phyloP scores from a whole-genome alignment of 1,140 invertebrate species.

The Neocloeon triangulifer region DNA sequence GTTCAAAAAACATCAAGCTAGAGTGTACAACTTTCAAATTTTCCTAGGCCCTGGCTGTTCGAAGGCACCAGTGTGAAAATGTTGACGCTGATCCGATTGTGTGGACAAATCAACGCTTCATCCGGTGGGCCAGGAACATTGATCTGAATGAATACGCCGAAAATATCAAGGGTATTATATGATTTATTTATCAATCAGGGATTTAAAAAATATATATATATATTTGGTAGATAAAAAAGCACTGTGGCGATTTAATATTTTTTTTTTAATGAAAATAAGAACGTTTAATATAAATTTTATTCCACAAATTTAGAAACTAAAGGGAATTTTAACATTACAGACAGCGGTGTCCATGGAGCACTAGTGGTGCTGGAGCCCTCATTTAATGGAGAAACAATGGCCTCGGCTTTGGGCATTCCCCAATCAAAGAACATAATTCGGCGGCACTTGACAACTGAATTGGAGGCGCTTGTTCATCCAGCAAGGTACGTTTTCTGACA shows the following conservation, averaged over 20 bases:
- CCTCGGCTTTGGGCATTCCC: conserved; percentile 75
- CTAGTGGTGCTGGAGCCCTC: conserved; percentile 78
- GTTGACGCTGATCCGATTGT: conserved; percentile 75
- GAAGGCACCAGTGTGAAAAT: conserved; percentile 67
- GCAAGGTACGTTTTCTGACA: conserved; percentile 70
- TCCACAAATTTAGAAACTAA: not conserved
- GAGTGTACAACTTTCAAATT: conserved; percentile 2
- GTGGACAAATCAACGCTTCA: conserved; percentile 85
- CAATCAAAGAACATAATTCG: conserved; percentile 82
- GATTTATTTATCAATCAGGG: not conserved
- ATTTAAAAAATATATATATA: not conserved
- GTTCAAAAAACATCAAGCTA: not conserved
- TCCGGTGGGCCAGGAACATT: conserved; percentile 78
- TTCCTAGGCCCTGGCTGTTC: conserved; percentile 54
- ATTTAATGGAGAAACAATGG: conserved; percentile 84
- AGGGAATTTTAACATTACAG: conserved; percentile 20
- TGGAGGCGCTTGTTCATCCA: conserved; percentile 70
- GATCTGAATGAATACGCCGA: conserved; percentile 84
- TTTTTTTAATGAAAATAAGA: not conserved
- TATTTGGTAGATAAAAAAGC: too few species aligned
- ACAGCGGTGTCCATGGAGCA: conserved; percentile 82
- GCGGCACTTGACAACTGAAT: conserved; percentile 69
- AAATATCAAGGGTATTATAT: conserved; percentile 62
- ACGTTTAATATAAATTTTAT: not conserved
- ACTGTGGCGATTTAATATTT: not conserved